These are phyloP conservation scores for Mus musculus DNA, from an alignment of 2,113 vertebrate genomes.

Conservation along the genomic window DNA sequence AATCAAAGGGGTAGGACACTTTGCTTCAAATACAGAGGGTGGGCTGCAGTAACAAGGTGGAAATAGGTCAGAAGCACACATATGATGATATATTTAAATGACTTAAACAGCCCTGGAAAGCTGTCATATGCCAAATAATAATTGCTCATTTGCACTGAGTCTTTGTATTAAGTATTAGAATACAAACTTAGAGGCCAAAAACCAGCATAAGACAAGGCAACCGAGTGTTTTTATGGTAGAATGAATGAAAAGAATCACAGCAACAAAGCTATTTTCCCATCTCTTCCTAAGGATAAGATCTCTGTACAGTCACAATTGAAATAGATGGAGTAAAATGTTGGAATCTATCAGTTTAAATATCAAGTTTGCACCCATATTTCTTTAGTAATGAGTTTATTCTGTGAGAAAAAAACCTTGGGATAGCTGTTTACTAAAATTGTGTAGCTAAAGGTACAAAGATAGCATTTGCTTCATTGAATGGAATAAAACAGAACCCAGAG, in stretches of 20 bases:
- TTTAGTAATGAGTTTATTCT: background rate
- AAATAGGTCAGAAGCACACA: background rate
- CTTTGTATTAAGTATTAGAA: background rate
- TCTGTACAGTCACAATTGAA: background rate
- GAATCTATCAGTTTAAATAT: background rate
- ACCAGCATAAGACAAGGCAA: background rate
- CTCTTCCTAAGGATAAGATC: background rate
- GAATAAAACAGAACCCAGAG: background rate
- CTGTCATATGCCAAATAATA: conserved; percentile 10
- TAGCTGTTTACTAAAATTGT: background rate
- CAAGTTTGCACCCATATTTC: background rate
- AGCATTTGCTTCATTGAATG: background rate
- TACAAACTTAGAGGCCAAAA: background rate
- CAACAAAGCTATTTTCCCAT: background rate
- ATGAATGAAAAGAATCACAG: background rate
- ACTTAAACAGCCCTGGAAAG: background rate
- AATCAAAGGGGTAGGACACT: conserved; percentile 40
- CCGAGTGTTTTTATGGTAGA: background rate
- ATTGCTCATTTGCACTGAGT: background rate
- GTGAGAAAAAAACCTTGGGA: background rate
- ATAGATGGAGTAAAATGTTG: background rate
- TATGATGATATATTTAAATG: conserved; percentile 7
- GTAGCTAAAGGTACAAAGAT: background rate
- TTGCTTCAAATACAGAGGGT: conserved; percentile 53
- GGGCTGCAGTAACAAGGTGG: background rate